Percentiles rank a stretch among this genome's conserved stretches.
Evolutionary conservation across 1,140 invertebrate genomes (phyloP).

Genomic region (Melanaphis sacchari): DNA sequence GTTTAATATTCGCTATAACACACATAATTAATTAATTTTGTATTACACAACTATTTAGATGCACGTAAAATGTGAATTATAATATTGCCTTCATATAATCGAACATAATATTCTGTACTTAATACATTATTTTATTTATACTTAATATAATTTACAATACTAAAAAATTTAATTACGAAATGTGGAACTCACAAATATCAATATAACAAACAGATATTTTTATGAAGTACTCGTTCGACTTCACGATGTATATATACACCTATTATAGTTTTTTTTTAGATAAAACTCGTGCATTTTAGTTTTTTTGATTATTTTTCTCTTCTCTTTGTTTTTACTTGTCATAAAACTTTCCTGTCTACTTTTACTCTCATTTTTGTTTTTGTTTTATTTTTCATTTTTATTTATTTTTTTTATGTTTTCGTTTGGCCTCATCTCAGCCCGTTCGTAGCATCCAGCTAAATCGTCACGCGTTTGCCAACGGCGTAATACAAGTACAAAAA

Average conservation of each 20-base stretch:
- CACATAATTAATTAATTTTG: background rate
- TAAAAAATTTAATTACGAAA: background rate
- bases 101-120: background rate
- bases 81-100: background rate
- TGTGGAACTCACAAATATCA: background rate
- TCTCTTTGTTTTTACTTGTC: background rate
- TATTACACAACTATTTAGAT: background rate
- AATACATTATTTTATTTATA: background rate
- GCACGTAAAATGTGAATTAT: background rate
- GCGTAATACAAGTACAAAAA: conserved; percentile 53
- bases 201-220: background rate
- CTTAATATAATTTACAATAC: background rate
- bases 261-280: background rate
- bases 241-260: background rate
- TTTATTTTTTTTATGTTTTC: conserved; percentile 52
- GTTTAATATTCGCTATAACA: background rate
- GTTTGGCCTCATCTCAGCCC: conserved; percentile 51
- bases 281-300: background rate
- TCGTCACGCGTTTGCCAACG: conserved; percentile 48
- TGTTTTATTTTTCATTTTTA: background rate
- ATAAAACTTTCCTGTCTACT: conserved; percentile 12
- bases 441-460: conserved; percentile 52
- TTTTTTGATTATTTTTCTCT: conserved; percentile 34
- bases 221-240: background rate
- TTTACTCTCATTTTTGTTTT: background rate